Conservation (phyloP, 2,113 vertebrate species). For the Condylura cristata region DNA sequence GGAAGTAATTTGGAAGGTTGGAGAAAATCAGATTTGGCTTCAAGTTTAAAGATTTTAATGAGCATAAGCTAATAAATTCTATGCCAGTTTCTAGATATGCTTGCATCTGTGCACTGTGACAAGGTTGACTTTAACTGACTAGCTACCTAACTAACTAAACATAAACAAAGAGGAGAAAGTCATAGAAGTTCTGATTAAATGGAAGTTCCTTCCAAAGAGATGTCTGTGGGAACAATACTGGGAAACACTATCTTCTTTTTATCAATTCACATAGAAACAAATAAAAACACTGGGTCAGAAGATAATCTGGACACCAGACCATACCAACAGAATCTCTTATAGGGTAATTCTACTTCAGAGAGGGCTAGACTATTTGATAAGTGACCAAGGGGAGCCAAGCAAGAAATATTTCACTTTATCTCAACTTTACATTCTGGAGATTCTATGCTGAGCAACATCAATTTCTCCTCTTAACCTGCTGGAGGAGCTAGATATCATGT, state of each 20-base stretch:
- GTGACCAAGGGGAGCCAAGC: background rate
- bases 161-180: background rate
- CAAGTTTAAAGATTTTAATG: background rate
- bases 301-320: background rate
- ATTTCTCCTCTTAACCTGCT: background rate
- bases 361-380: background rate
- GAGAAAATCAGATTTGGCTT: background rate
- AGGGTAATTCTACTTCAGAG: background rate
- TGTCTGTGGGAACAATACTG: background rate
- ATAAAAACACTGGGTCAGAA: background rate
- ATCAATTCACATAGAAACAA: background rate
- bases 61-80: background rate
- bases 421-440: background rate
- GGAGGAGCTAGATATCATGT: background rate
- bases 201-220: background rate
- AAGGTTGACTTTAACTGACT: background rate
- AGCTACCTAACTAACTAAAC: background rate
- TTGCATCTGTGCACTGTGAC: background rate
- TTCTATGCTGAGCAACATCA: background rate
- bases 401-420: background rate
- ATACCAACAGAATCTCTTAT: background rate
- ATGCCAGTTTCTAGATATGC: background rate
- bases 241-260: background rate
- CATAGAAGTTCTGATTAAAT: background rate
- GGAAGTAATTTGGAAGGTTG: background rate